These are phyloP conservation scores for Acrobasis repandana DNA, from an alignment of 2,888 invertebrate genomes.

Conservation along the genomic window DNA sequence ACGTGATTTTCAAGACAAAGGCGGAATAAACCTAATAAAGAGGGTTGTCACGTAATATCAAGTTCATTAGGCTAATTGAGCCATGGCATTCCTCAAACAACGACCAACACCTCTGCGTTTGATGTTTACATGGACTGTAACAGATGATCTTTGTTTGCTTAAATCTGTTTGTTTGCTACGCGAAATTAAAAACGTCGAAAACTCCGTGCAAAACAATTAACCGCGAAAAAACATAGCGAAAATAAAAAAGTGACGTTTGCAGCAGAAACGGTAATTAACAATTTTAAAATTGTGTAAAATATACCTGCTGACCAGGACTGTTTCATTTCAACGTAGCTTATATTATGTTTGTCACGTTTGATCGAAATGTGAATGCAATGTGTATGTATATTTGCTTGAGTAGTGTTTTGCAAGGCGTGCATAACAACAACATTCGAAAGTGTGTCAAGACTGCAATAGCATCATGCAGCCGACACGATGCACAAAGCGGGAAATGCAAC, in stretches of 20 bases:
- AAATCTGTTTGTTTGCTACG: conserved; percentile 5
- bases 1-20: conserved; percentile 3
- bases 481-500: conserved; percentile 66
- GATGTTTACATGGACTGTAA: conserved; percentile 20
- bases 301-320: not conserved
- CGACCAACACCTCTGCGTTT: conserved; percentile 5
- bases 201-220: conserved; percentile 23
- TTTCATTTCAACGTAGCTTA: no score
- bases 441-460: conserved; percentile 79
- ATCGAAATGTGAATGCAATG: conserved; percentile 25
- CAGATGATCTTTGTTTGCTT: not conserved
- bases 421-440: conserved; percentile 78
- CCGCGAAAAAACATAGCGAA: conserved; percentile 28
- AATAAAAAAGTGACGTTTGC: conserved; percentile 4
- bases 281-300: not conserved
- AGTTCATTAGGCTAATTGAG: conserved; percentile 52
- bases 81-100: conserved; percentile 28
- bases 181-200: conserved; percentile 15
- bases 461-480: conserved; percentile 57
- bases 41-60: conserved; percentile 43
- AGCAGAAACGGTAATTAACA: conserved; percentile 12
- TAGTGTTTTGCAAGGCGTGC: conserved; percentile 74
- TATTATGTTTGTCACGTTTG: not conserved
- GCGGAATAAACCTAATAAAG: conserved; percentile 33
- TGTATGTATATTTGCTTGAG: conserved; percentile 55